Percentiles rank a stretch among this genome's conserved stretches.
phyloP scores from a whole-genome alignment of 2,797 vertebrate species.

The Falco novaeseelandiae region DNA sequence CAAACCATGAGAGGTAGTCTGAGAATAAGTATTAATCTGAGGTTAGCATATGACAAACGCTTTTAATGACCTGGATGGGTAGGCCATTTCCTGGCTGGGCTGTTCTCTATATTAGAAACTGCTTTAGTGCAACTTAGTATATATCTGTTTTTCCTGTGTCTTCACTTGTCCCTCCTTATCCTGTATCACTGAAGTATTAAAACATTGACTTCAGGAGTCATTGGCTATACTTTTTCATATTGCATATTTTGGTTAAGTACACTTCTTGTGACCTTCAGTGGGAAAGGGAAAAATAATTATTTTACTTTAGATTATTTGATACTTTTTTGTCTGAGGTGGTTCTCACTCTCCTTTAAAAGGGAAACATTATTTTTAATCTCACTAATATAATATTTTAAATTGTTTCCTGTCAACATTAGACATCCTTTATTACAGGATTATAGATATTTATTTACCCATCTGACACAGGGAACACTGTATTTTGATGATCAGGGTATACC shows the following conservation, averaged over 20 bases:
- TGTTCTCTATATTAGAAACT: not conserved
- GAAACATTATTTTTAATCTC: not conserved
- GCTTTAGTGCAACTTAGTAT: not conserved
- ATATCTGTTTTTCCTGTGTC: not conserved
- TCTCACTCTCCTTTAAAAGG: not conserved
- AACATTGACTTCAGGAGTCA: not conserved
- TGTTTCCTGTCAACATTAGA: not conserved
- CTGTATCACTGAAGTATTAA: not conserved
- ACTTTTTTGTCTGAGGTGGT: not conserved
- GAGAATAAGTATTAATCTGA: not conserved
- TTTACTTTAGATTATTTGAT: not conserved
- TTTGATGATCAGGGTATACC: not conserved
- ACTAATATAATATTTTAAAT: not conserved
- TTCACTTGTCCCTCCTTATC: not conserved
- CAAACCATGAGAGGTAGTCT: not conserved
- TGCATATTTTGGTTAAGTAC: not conserved
- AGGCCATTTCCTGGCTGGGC: not conserved
- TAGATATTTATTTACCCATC: not conserved
- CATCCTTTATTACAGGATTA: not conserved
- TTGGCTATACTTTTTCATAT: not conserved
- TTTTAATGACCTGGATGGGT: not conserved
- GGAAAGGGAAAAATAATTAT: not conserved
- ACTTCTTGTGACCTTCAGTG: not conserved
- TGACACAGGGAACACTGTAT: not conserved
- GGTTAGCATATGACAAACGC: not conserved